phyloP scores from a whole-genome alignment of 2,797 vertebrate species.

The Anguilla marmorata region DNA sequence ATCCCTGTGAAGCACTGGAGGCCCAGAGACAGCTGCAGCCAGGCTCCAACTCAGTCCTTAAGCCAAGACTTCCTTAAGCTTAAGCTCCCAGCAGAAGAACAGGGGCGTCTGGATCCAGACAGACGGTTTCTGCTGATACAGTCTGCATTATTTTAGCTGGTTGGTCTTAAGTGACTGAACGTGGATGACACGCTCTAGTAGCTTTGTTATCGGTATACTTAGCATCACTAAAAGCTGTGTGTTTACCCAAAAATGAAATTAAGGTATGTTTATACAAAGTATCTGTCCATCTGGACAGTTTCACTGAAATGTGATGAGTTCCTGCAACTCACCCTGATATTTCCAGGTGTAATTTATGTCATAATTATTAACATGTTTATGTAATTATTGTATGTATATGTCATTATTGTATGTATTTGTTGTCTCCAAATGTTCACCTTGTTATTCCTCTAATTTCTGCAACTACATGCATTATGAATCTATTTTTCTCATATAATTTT shows the following conservation, averaged over 20 bases:
- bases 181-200: background rate
- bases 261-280: no score
- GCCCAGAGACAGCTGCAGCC: background rate
- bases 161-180: background rate
- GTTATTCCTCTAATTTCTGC: background rate
- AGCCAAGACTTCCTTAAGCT: background rate
- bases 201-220: background rate
- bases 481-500: background rate
- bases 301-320: no score
- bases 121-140: background rate
- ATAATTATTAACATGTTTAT: no score
- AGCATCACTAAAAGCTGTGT: background rate
- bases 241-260: no score
- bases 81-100: background rate
- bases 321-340: no score
- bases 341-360: no score
- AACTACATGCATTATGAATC: background rate
- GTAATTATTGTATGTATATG: no score
- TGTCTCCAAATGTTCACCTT: conserved; percentile 13
- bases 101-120: background rate
- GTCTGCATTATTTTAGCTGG: background rate
- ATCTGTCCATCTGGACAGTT: no score
- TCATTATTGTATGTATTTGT: background rate
- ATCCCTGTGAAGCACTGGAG: background rate
- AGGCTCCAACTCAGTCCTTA: background rate